phyloP scores from a whole-genome alignment of 2,113 vertebrate genomes.

The Strigops habroptila region DNA sequence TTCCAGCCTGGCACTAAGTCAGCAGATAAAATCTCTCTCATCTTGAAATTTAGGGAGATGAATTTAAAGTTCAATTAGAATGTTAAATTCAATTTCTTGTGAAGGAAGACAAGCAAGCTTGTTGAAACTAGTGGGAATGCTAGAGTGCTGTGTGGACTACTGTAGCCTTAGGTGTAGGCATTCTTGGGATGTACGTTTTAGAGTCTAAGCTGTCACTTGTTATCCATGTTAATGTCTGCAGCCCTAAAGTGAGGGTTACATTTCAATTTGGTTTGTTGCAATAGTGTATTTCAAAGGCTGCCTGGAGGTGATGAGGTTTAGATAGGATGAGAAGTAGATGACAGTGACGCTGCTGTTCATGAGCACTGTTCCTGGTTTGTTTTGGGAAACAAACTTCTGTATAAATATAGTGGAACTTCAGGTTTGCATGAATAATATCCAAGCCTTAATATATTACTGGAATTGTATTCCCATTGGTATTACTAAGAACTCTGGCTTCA shows the following conservation, averaged over 20 bases:
- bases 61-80: not conserved
- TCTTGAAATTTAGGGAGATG: not conserved
- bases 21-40: not conserved
- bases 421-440: not conserved
- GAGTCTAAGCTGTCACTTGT: not conserved
- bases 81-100: not conserved
- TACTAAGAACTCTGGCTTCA: not conserved
- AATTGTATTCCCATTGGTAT: not conserved
- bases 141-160: not conserved
- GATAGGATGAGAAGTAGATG: not conserved
- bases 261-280: not conserved
- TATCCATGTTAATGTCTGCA: not conserved
- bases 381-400: not conserved
- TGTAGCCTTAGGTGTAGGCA: not conserved
- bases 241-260: not conserved
- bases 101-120: not conserved
- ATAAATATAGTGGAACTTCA: not conserved
- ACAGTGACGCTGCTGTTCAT: not conserved
- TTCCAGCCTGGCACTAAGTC: not conserved
- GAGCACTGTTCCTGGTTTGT: not conserved
- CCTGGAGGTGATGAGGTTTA: not conserved
- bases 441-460: not conserved
- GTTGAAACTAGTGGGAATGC: not conserved
- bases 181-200: not conserved
- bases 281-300: not conserved